A percentile compares a stretch with the other conserved stretches of the same genome.
Evolutionary conservation across 2,888 invertebrate genomes (phyloP).

Genomic region (Drosophila tanythrix): DNA sequence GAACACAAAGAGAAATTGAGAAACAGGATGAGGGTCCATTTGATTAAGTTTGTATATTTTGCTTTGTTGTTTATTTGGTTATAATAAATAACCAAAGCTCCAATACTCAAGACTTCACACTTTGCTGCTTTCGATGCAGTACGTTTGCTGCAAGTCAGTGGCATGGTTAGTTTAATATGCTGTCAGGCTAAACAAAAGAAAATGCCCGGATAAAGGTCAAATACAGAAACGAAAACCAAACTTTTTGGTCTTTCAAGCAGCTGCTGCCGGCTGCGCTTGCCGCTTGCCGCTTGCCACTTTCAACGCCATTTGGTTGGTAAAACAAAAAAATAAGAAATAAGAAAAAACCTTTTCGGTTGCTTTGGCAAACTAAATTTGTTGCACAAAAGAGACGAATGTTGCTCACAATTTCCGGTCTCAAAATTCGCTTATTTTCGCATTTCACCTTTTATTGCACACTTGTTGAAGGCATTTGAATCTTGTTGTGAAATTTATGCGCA

Average conservation of each 20-base stretch:
- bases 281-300: conserved; percentile 34
- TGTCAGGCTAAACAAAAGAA: neutral
- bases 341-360: conserved; percentile 13
- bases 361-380: conserved; percentile 63
- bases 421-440: conserved; percentile 44
- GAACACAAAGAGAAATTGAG: neutral
- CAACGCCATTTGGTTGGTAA: conserved; percentile 28
- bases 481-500: too few species aligned
- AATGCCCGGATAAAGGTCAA: conserved; percentile 31
- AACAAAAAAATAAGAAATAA: neutral
- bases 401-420: conserved; percentile 71
- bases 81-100: conserved; percentile 12
- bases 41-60: conserved; percentile 46
- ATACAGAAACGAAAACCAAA: conserved; percentile 21
- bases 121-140: conserved; percentile 12
- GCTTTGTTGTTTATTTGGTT: conserved; percentile 58
- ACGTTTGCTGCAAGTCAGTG: conserved; percentile 29
- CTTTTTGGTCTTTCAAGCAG: conserved; percentile 42
- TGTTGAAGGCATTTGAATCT: neutral
- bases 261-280: conserved; percentile 48
- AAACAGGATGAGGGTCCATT: conserved; percentile 12
- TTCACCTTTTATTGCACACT: conserved; percentile 46
- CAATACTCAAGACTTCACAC: conserved; percentile 17
- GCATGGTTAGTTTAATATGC: conserved; percentile 26
- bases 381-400: conserved; percentile 71